Evolutionary conservation across 2,888 invertebrate genomes (phyloP), one percentile per base, ranked within the genome.

Genomic region (Lycophotia porphyrea): DNA sequence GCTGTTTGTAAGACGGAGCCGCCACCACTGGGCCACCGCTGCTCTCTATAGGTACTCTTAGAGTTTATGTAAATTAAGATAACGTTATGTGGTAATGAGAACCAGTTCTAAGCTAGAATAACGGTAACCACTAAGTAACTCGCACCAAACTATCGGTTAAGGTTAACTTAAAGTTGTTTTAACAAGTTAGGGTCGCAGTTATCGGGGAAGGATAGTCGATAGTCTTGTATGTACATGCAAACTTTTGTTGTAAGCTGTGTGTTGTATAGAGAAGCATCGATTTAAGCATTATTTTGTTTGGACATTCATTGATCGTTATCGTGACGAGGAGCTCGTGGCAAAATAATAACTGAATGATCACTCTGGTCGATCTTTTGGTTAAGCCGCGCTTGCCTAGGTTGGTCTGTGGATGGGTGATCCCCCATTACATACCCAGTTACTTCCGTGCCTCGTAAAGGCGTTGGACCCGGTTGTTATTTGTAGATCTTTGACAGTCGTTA

Each of bases 111-210:
- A 83, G 39, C 66, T 67, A 70, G 36, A 78, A 61, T 60, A 68
- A 60, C 60, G 47, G 60, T 36, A 27, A 18, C 27, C 27, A 21
- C 18, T 65, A 78, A 21, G 15, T 65, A 78, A 81, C 81, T 78
- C n/a, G 21, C 24, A 71, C 55, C 47, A 65, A 77, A 78, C 71
- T 81, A 61, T 66, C 21, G 73, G 61, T 73, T 70, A 49, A 63
- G 61, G 66, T 83, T 69, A 72, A 64, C 68, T 61, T 69, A 63
- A 69, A 78, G 73, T 70, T 69, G 69, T 63, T 70, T 69, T 63
- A 69, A 47, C 72, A 65, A 81, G 82, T 81, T 68, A 39, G 24
- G 47, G 78, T 73, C 66, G 47, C 69, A 49, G 49, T 39, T 73
- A 66, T 78, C 61, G 55, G 27, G 15, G 24, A 47, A 55, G 49